Evolutionary conservation across 64 coral and sea anemone genomes (phyloP).

Genomic region (Anthopleura sola): DNA sequence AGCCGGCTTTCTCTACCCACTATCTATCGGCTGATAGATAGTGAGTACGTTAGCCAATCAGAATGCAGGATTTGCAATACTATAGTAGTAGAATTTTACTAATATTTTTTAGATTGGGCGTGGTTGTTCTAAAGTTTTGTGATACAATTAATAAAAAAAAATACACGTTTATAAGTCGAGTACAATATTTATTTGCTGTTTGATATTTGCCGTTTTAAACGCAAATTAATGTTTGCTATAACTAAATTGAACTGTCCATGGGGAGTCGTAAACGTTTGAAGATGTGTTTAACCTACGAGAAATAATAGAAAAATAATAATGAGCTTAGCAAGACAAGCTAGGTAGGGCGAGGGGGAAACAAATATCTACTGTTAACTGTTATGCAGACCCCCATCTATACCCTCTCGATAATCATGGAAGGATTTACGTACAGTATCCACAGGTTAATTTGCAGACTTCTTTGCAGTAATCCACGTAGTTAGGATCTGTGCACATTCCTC

Average conservation of each 20-base stretch:
- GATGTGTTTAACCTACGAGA: background rate
- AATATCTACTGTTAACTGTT: too few species aligned
- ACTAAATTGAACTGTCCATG: background rate
- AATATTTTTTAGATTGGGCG: too few species aligned
- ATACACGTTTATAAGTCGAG: background rate
- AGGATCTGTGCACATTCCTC: slow-evolving; percentile 16
- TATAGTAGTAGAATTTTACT: too few species aligned
- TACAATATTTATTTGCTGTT: background rate
- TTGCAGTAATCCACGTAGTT: slow-evolving; percentile 36
- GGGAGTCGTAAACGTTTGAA: background rate
- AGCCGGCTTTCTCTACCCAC: too few species aligned
- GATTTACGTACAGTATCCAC: slow-evolving; percentile 38
- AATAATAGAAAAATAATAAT: background rate
- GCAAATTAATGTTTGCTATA: background rate
- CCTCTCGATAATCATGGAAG: background rate
- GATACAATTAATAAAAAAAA: background rate
- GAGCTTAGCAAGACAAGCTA: background rate
- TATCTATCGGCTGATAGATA: too few species aligned
- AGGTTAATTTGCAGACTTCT: slow-evolving; percentile 59
- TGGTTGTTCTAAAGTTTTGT: too few species aligned
- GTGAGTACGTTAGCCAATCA: too few species aligned
- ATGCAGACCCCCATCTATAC: too few species aligned
- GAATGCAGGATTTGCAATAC: too few species aligned
- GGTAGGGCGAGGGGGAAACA: background rate
- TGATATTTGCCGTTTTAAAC: background rate